Percentiles rank a stretch among this genome's conserved stretches.
Conservation (phyloP, 2,797 vertebrate species). For the Taenioides sp. region DNA sequence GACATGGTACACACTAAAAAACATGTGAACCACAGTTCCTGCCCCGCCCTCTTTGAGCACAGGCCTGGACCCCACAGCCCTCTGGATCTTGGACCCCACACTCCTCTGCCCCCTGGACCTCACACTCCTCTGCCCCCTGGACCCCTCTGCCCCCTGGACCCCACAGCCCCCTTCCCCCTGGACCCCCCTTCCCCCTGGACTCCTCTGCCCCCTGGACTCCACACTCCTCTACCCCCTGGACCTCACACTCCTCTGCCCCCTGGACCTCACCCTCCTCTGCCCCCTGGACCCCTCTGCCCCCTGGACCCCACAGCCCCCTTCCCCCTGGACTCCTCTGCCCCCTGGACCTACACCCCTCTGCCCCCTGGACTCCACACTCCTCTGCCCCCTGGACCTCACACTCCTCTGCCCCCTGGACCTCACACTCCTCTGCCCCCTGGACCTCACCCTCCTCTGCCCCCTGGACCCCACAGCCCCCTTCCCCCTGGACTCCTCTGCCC, state of each 20-base stretch:
- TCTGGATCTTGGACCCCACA: constrained; percentile 41
- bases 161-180: too few species aligned
- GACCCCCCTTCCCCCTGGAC: constrained; percentile 39
- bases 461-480: constrained; percentile 75
- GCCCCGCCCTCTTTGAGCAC: constrained; percentile 48
- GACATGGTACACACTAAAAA: background rate
- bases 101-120: too few species aligned
- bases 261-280: too few species aligned
- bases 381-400: constrained; percentile 41
- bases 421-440: too few species aligned
- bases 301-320: constrained; percentile 49
- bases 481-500: too few species aligned
- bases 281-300: constrained; percentile 73
- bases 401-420: too few species aligned
- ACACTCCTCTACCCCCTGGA: too few species aligned
- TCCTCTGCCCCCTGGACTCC: constrained; percentile 74
- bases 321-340: too few species aligned
- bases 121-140: constrained; percentile 20
- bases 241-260: too few species aligned
- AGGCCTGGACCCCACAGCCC: constrained; percentile 71
- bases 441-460: too few species aligned
- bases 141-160: constrained; percentile 74
- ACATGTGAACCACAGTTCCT: constrained; percentile 15
- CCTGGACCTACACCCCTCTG: too few species aligned
- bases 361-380: constrained; percentile 74